Conservation (phyloP, 2,113 vertebrate species). For the Petrocephalus zakoni region DNA sequence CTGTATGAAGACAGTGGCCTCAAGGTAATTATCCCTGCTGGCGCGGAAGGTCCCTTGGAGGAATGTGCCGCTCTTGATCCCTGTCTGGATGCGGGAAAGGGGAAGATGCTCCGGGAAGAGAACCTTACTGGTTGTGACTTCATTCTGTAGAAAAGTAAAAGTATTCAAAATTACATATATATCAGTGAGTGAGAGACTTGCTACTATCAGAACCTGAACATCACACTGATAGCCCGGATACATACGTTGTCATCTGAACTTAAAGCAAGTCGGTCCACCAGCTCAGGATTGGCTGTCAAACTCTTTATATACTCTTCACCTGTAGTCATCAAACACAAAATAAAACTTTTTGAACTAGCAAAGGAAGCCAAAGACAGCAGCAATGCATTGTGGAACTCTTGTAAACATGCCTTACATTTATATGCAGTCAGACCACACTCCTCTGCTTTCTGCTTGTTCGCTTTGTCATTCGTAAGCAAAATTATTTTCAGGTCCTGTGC, state of each 20-base stretch:
- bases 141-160: constrained; percentile 60
- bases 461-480: constrained; percentile 86
- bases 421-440: constrained; percentile 75
- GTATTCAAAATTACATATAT: not conserved
- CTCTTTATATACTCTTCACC: constrained; percentile 94
- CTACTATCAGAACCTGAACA: not conserved
- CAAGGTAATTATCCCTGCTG: constrained; percentile 92
- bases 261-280: constrained; percentile 85
- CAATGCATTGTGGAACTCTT: not conserved
- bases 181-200: not conserved
- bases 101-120: constrained; percentile 90
- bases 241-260: constrained; percentile 79
- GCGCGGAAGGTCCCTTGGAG: constrained; percentile 89
- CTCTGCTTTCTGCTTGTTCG: constrained; percentile 82
- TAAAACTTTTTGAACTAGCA: not conserved
- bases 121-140: constrained; percentile 75
- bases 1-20: constrained; percentile 89
- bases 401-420: constrained; percentile 69
- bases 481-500: constrained; percentile 67
- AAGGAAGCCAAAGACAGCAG: not conserved
- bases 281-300: constrained; percentile 82
- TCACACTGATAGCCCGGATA: not conserved
- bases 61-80: constrained; percentile 81
- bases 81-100: constrained; percentile 84
- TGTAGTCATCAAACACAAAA: constrained; percentile 45